Evolutionary conservation across 2,888 invertebrate genomes (phyloP).

Genomic region (Heliconius hortense): DNA sequence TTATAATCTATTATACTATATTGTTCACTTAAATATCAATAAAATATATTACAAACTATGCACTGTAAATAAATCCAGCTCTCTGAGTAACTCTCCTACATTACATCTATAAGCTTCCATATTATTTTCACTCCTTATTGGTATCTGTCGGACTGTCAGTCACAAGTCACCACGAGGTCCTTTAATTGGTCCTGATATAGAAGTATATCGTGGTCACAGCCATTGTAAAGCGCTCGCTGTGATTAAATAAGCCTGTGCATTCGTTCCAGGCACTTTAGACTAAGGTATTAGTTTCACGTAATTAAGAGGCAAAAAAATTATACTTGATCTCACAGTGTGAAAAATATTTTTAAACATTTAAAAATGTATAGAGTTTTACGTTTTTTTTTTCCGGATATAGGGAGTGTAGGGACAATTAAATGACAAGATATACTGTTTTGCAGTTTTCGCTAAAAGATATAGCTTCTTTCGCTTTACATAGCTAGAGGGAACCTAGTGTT

Average conservation of each 20-base stretch:
- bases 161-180: background rate
- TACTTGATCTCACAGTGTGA: slow-evolving; percentile 3
- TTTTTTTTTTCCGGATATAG: no score
- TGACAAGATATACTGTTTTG: no score
- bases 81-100: background rate
- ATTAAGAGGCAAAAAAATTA: slow-evolving; percentile 35
- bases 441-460: no score
- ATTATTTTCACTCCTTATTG: slow-evolving; percentile 1
- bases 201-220: slow-evolving; percentile 21
- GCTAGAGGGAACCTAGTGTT: no score
- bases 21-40: background rate
- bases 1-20: background rate
- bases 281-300: slow-evolving; percentile 37
- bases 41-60: background rate
- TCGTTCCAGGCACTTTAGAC: slow-evolving; percentile 40
- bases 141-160: slow-evolving; percentile 5
- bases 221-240: slow-evolving; percentile 25
- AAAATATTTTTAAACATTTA: background rate
- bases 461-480: no score
- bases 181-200: slow-evolving; percentile 10
- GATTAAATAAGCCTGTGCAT: slow-evolving; percentile 34
- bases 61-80: background rate
- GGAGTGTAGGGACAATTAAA: no score
- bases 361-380: no score
- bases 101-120: background rate